Evolutionary conservation across 64 coral and sea anemone species (phyloP), one percentile per base, ranked within the genome.

Genomic region (Stichodactyla mertensii): DNA sequence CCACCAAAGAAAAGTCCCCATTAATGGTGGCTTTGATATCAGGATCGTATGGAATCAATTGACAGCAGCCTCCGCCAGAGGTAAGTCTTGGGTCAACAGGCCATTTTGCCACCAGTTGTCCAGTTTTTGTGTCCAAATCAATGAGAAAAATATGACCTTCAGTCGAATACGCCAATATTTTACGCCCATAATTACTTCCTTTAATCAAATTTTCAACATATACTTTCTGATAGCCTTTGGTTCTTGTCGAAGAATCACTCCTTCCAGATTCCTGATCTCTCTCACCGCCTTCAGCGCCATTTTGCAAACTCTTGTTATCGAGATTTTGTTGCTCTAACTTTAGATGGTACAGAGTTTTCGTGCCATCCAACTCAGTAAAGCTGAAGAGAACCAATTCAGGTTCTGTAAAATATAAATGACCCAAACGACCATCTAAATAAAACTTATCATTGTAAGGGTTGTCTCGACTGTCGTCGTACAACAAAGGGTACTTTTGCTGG

Each of bases 101-200:
- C 69, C 69, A 74, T 31, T 26, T 31, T 11, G 22, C 69, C 69
- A 31, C 69, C 69, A 74, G 24, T 14, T 27, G 12, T 74, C 69
- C 69, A 74, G 11, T 31, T 19, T 13, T 74, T 31, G 69, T 31
- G 0, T 74, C 69, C 69, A 74, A 31, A 23, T 74, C 69, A 19
- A 74, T 74, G 10, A 74, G 10, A 31, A 74, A 74, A 74, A 74
- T 31, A 74, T 74, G 69, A 74, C 69, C 69, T 74, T 74, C 11
- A 31, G 0, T 31, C 1, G 69, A 10, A 31, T 74, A 74, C 4
- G 69, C 69, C 12, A 74, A 19, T 36, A 74, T 74, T 26, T 74
- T 26, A 4, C 69, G 20, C 12, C 69, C 69, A 74, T 74, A 36
- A 27, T 74, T 31, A 31, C 69, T 74, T 36, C 69, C 69, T 10